Percentiles rank a stretch among this genome's conserved stretches.
phyloP scores from a whole-genome alignment of 2,888 invertebrate genomes.

The Alsophila aescularia region DNA sequence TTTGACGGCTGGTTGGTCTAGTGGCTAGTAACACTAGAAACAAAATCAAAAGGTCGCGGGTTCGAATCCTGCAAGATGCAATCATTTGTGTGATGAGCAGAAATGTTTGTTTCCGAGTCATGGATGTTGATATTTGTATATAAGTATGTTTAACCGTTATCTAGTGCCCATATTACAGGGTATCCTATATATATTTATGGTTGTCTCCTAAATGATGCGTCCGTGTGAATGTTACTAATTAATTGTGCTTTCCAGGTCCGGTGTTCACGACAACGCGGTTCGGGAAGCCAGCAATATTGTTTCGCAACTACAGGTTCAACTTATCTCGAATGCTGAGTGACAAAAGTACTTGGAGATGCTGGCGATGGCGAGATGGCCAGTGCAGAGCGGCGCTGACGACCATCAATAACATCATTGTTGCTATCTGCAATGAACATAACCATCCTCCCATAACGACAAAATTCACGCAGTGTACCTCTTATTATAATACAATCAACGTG shows the following conservation, averaged over 20 bases:
- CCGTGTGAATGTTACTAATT: neutral
- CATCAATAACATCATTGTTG: conserved; percentile 25
- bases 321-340: conserved; percentile 12
- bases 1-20: too few species aligned
- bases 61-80: too few species aligned
- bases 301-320: conserved; percentile 26
- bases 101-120: too few species aligned
- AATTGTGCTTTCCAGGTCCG: conserved; percentile 7
- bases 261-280: conserved; percentile 24
- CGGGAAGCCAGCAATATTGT: conserved; percentile 35
- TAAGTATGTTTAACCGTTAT: too few species aligned
- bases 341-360: conserved; percentile 29
- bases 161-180: too few species aligned
- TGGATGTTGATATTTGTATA: too few species aligned
- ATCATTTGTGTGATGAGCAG: too few species aligned
- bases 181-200: too few species aligned
- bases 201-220: too few species aligned
- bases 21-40: too few species aligned
- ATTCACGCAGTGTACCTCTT: neutral
- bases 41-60: too few species aligned
- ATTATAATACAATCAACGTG: too few species aligned
- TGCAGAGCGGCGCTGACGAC: conserved; percentile 27
- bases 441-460: neutral
- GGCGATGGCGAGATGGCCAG: conserved; percentile 28
- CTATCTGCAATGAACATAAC: conserved; percentile 27